Evolutionary conservation across 2,888 invertebrate species (phyloP), one percentile per base, ranked within the genome.

Genomic region (Acleris laterana): DNA sequence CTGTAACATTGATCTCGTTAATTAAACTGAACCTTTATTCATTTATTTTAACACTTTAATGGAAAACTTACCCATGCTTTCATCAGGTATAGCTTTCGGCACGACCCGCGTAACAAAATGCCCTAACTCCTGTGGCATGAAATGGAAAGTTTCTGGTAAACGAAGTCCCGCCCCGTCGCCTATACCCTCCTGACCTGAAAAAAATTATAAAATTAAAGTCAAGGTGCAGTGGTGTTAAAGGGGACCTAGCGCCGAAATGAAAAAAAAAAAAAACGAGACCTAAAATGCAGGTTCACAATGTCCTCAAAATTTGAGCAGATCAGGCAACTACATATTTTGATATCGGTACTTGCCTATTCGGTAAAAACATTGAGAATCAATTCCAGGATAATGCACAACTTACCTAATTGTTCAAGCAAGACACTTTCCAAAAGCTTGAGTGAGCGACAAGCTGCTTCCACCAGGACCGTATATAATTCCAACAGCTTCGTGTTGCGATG

Each of bases 71-170:
- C 96, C 94, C 81, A 95, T 94, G 71, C 94, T 94, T 70, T 95
- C 95, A 78, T 97, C 96, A 5, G 94, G 88, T 56, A 94, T 90
- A 64, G 93, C 94, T 76, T 94, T 94, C 17, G 96, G 95, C 79
- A 96, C 96, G 51, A 96, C 92, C 72, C 96, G 93, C 11, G 97
- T 96, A 20, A 98, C 82, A 75, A 97, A 96, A 84, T 97, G 97
- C 1, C 96, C 96, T 75, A 96, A 94, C 70, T 94, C 94, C 69
- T 89, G 82, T 13, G 96, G 96, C 71, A 95, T 94, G 81, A 96
- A 98, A 83, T 98, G 98, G 81, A 95, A 95, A 52, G 95, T 94
- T 84, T 95, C 94, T 17, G 96, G 95, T 61, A 94, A 83, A 70
- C 92, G 89, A n/a, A 95, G 74, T 5, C 88, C 89, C 13, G 90